Evolutionary conservation across 2,113 vertebrate species (phyloP).

Genomic region (Martes martes): DNA sequence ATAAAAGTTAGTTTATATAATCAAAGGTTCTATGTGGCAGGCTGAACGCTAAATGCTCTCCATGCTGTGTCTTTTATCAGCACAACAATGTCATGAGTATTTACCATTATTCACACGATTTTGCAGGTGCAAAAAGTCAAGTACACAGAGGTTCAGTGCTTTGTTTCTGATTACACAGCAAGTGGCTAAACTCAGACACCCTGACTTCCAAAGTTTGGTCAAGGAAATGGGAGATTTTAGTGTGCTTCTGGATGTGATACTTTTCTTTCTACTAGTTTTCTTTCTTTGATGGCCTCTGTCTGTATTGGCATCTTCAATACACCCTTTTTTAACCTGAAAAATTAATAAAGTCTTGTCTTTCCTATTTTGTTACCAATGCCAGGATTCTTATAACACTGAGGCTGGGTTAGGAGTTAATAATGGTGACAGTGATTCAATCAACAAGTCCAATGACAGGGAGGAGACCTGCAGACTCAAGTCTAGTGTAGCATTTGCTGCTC

Average conservation of each 20-base stretch:
- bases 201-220: background rate
- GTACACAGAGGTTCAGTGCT: background rate
- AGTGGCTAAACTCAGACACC: background rate
- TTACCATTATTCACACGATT: background rate
- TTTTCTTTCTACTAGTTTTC: background rate
- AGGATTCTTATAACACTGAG: background rate
- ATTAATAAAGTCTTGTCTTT: background rate
- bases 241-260: too few species aligned
- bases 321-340: background rate
- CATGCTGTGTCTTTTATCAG: background rate
- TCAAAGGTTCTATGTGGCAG: background rate
- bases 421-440: background rate
- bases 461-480: background rate
- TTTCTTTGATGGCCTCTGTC: background rate
- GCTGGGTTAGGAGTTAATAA: background rate
- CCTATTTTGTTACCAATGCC: background rate
- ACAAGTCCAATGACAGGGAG: background rate
- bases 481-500: background rate
- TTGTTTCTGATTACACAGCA: background rate
- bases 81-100: too few species aligned
- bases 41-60: background rate
- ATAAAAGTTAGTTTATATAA: background rate
- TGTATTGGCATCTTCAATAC: background rate
- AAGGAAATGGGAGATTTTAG: background rate
- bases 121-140: background rate